Conservation (phyloP, 2,888 invertebrate genomes). For the Aspidiotus rigidus region DNA sequence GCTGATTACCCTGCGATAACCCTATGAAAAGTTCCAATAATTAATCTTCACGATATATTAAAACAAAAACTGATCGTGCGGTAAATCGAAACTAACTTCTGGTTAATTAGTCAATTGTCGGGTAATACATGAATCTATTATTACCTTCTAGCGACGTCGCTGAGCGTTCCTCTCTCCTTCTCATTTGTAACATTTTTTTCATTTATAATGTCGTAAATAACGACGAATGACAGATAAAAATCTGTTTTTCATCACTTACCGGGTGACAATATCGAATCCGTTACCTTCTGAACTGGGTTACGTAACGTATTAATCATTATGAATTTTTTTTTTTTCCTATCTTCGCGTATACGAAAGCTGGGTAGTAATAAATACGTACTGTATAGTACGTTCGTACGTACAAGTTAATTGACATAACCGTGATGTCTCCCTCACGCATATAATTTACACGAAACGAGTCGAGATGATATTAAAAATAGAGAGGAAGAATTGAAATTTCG, state of each 20-base stretch:
- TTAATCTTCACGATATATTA: conserved; percentile 8
- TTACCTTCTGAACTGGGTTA: background rate
- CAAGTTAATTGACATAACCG: background rate
- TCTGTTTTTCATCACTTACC: conserved; percentile 11
- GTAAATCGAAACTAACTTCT: conserved; percentile 2
- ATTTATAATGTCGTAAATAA: background rate
- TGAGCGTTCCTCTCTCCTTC: background rate
- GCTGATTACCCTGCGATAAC: conserved; percentile 16
- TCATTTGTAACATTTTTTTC: conserved; percentile 8
- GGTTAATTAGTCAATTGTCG: conserved; percentile 26
- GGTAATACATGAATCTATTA: background rate
- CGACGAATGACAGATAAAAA: conserved; percentile 9
- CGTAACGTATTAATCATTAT: background rate
- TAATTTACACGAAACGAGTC: background rate
- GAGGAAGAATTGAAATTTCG: background rate
- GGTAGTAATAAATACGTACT: no score
- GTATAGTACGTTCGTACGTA: background rate
- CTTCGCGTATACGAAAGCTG: background rate
- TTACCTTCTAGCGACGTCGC: background rate
- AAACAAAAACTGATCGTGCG: background rate
- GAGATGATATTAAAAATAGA: conserved; percentile 3
- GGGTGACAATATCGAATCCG: background rate
- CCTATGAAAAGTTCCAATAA: conserved; percentile 16
- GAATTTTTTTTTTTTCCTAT: background rate
- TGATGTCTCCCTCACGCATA: background rate